phyloP scores from a whole-genome alignment of 2,888 invertebrate genomes.

The Pristionchus arcanus region DNA sequence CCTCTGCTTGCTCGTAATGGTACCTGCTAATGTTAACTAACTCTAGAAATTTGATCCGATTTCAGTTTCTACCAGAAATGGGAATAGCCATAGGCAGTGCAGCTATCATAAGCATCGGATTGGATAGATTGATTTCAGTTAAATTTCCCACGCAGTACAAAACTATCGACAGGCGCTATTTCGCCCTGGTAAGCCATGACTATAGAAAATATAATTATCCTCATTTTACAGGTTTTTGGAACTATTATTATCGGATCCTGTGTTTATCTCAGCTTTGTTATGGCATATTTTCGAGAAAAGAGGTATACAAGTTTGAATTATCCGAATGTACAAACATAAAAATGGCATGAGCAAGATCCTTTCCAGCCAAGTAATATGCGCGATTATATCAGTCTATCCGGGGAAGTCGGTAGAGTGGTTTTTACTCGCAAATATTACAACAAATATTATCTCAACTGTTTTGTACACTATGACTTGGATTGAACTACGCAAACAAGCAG shows the following conservation, averaged over 20 bases:
- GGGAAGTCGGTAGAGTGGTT: not conserved
- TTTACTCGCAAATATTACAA: not conserved
- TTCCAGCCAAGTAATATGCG: not conserved
- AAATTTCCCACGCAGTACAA: not conserved
- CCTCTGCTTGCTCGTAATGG: no score
- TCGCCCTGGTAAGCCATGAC: not conserved
- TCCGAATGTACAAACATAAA: not conserved
- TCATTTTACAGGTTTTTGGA: not conserved
- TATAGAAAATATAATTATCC: not conserved
- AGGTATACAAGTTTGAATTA: not conserved
- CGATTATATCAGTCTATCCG: not conserved
- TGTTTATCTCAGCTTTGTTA: not conserved
- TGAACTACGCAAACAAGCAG: not conserved
- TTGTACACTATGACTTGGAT: not conserved
- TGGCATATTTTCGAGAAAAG: not conserved
- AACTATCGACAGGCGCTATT: not conserved
- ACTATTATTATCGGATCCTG: not conserved
- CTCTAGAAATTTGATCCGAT: no score
- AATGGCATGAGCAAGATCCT: no score
- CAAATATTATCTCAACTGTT: not conserved
- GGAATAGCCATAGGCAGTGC: not conserved
- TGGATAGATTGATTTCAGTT: not conserved
- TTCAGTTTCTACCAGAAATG: constrained; percentile 6
- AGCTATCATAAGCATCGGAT: not conserved
- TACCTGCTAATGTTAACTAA: no score